Evolutionary conservation across 2,797 vertebrate genomes (phyloP).

Genomic region (Fringilla coelebs): DNA sequence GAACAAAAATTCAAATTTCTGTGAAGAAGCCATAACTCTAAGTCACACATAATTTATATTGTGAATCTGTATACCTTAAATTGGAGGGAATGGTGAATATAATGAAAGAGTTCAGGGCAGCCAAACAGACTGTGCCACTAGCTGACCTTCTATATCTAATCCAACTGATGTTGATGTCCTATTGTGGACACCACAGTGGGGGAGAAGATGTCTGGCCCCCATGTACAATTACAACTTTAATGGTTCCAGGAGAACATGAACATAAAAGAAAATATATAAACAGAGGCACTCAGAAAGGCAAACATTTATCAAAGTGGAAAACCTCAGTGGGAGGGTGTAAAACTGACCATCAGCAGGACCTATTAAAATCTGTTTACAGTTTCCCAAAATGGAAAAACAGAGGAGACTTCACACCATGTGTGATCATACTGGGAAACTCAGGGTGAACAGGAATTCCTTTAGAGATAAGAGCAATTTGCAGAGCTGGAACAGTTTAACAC

Average conservation of each 20-base stretch:
- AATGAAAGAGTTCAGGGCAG: fast-evolving
- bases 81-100: neutral
- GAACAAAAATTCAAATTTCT: neutral
- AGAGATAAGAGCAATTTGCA: neutral
- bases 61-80: neutral
- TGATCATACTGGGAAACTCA: neutral
- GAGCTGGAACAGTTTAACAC: neutral
- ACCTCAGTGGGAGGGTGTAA: neutral
- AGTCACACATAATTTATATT: neutral
- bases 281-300: neutral
- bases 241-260: neutral
- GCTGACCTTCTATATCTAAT: neutral
- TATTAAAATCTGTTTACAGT: neutral
- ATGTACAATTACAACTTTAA: neutral
- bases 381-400: neutral
- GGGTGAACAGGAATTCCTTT: neutral
- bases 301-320: neutral
- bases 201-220: neutral
- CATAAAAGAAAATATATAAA: neutral
- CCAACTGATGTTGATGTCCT: neutral
- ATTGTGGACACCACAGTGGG: neutral
- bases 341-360: neutral
- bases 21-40: neutral
- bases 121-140: neutral
- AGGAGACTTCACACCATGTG: neutral